Evolutionary conservation across 2,888 invertebrate species (phyloP).

Genomic region (Onthophagus sagittarius): DNA sequence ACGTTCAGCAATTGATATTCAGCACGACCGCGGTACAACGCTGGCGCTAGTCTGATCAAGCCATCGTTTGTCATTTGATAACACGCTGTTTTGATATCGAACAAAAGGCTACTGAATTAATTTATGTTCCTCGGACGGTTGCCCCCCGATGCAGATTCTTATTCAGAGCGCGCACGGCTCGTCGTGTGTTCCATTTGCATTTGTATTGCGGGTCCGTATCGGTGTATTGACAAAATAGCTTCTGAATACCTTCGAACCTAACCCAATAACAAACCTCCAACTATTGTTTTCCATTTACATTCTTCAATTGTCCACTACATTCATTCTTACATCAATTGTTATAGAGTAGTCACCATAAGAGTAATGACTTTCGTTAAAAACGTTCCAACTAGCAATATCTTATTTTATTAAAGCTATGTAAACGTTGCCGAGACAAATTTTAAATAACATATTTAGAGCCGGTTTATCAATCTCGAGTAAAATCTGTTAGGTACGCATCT

Average conservation of each 20-base stretch:
- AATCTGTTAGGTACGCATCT: too few species aligned
- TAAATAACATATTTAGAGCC: too few species aligned
- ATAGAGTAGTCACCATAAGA: too few species aligned
- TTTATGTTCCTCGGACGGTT: slow-evolving; percentile 33
- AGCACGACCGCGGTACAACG: slow-evolving; percentile 37
- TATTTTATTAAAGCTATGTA: too few species aligned
- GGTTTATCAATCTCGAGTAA: too few species aligned
- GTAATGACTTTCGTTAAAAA: too few species aligned
- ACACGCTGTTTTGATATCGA: slow-evolving; percentile 33
- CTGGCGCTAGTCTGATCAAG: slow-evolving; percentile 34
- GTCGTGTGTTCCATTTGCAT: slow-evolving; percentile 33
- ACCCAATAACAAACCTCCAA: neutral
- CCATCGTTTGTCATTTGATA: slow-evolving; percentile 36
- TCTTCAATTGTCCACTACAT: neutral
- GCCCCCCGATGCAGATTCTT: slow-evolving; percentile 32
- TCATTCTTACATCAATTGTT: neutral
- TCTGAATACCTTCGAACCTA: neutral
- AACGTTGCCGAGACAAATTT: too few species aligned
- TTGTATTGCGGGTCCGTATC: slow-evolving; percentile 27
- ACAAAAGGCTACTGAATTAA: slow-evolving; percentile 35
- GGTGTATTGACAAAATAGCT: slow-evolving; percentile 21
- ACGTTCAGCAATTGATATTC: slow-evolving; percentile 33
- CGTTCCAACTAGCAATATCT: too few species aligned
- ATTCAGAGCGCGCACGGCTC: slow-evolving; percentile 32
- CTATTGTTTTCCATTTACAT: neutral